A percentile compares a stretch with the other conserved stretches of the same genome.
Conservation (phyloP, 2,888 invertebrate species). For the Idaea aversata region DNA sequence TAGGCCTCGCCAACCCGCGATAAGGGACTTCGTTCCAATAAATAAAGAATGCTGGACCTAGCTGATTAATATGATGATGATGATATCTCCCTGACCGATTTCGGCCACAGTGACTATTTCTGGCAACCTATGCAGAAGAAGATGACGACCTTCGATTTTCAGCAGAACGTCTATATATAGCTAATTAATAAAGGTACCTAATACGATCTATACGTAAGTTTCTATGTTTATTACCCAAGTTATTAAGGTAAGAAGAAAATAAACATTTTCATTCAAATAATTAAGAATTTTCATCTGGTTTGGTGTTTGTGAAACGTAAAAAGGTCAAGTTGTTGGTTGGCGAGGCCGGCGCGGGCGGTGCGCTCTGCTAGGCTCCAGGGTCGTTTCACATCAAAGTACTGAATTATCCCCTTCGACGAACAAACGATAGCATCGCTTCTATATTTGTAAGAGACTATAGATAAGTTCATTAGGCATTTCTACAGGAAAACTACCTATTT, state of each 20-base stretch:
- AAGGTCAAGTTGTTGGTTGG: slow-evolving; percentile 66
- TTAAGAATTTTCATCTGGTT: background rate
- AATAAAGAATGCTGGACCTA: too few species aligned
- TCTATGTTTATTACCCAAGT: too few species aligned
- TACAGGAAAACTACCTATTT: slow-evolving; percentile 12
- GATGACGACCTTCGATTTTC: too few species aligned
- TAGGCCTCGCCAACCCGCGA: too few species aligned
- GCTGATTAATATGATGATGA: too few species aligned
- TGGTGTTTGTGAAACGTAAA: slow-evolving; percentile 34
- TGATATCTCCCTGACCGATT: too few species aligned
- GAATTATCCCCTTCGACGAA: slow-evolving; percentile 65
- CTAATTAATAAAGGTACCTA: too few species aligned
- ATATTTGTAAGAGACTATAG: slow-evolving; percentile 34
- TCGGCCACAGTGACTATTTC: too few species aligned
- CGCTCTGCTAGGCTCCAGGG: slow-evolving; percentile 61
- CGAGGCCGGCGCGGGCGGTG: slow-evolving; percentile 37
- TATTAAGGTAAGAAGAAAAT: background rate
- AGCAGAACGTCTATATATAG: too few species aligned
- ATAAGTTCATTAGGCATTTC: background rate
- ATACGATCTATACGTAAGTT: too few species aligned
- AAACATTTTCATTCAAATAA: background rate
- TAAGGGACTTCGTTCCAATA: too few species aligned
- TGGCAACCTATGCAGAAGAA: too few species aligned
- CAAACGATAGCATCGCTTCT: slow-evolving; percentile 41
- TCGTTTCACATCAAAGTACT: slow-evolving; percentile 69